These are phyloP conservation scores for Conus ventricosus DNA, from an alignment of 1,140 invertebrate genomes.

Conservation along the genomic window DNA sequence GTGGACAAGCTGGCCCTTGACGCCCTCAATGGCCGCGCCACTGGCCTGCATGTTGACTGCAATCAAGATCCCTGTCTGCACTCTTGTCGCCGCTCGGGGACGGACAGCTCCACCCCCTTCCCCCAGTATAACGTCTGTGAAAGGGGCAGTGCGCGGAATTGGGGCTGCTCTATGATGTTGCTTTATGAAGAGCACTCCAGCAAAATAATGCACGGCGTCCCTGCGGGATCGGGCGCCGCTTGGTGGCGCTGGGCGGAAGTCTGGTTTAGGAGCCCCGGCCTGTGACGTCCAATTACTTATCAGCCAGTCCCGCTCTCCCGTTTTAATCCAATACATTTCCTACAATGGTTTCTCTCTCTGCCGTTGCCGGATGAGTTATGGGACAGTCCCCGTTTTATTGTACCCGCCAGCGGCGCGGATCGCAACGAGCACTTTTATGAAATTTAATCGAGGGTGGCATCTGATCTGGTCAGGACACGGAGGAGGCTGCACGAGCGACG, in stretches of 20 bases:
- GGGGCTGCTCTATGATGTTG: background rate
- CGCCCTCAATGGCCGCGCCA: background rate
- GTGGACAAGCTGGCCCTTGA: background rate
- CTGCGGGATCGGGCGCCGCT: background rate
- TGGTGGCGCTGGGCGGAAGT: background rate
- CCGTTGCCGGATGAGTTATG: background rate
- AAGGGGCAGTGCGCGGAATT: background rate
- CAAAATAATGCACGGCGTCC: background rate
- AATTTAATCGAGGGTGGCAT: background rate
- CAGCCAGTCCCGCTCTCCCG: background rate
- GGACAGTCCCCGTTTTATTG: slow-evolving; percentile 3
- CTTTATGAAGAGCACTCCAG: background rate
- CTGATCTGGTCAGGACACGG: background rate
- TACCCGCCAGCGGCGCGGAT: background rate
- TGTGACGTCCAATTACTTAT: slow-evolving; percentile 27
- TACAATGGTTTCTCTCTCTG: background rate
- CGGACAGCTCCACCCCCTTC: background rate
- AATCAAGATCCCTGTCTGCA: slow-evolving; percentile 16
- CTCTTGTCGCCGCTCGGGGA: slow-evolving; percentile 18
- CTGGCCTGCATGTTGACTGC: background rate
- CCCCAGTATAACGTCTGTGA: no score
- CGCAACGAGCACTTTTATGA: background rate
- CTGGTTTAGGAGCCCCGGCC: background rate
- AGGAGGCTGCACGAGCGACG: background rate
- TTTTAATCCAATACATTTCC: background rate